Evolutionary conservation across 64 coral and sea anemone species (phyloP).

Genomic region (Pocillopora verrucosa): DNA sequence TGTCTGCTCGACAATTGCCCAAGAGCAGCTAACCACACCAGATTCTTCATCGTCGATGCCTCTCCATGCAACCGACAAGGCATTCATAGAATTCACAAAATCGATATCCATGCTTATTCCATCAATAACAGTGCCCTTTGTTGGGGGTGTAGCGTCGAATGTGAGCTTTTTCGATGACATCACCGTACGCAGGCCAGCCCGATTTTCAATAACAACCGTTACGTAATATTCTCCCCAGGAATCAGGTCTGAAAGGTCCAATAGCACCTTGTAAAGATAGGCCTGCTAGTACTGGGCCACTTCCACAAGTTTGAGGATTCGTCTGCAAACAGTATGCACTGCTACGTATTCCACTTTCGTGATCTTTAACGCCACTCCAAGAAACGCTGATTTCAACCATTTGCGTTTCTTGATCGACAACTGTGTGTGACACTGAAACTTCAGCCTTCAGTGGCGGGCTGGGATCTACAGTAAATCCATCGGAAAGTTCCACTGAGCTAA

Average conservation of each 20-base stretch:
- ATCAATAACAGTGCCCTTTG: conserved; percentile 68
- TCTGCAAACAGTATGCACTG: conserved; percentile 46
- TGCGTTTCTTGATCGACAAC: conserved; percentile 35
- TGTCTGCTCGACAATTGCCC: conserved; percentile 61
- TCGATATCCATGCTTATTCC: conserved; percentile 60
- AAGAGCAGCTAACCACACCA: conserved; percentile 52
- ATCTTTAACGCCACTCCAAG: conserved; percentile 54
- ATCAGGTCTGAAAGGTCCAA: conserved; percentile 49
- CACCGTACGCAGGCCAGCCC: conserved; percentile 57
- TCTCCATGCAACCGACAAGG: conserved; percentile 53
- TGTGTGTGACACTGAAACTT: conserved; percentile 23
- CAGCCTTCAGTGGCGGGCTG: conserved; percentile 44
- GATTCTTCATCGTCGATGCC: conserved; percentile 72
- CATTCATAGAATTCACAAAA: conserved; percentile 48
- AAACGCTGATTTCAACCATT: conserved; percentile 30
- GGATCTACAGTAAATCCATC: conserved; percentile 76
- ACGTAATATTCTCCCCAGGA: not conserved
- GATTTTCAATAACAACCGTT: conserved; percentile 45
- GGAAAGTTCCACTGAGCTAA: conserved; percentile 40
- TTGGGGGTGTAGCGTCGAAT: conserved; percentile 74
- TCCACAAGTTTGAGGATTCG: conserved; percentile 31
- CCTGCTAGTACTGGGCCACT: not conserved
- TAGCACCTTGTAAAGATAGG: conserved; percentile 11
- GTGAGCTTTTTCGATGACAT: conserved; percentile 53
- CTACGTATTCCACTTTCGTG: conserved; percentile 42